These are phyloP conservation scores for Thymelicus lineola DNA, from an alignment of 2,888 invertebrate species.

Conservation along the genomic window DNA sequence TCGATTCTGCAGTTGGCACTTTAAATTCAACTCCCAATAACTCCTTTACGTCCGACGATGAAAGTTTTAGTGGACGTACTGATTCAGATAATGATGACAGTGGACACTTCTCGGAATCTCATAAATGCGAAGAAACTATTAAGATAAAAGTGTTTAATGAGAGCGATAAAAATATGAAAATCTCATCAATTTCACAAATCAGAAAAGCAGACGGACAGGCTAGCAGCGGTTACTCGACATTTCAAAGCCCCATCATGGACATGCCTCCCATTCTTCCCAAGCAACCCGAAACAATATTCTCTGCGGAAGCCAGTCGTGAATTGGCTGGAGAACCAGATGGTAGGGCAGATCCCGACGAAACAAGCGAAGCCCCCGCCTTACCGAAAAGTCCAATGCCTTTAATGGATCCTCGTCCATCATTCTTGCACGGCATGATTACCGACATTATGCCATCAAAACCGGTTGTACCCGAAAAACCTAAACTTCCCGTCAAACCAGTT, in stretches of 20 bases:
- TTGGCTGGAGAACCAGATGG: constrained; percentile 94
- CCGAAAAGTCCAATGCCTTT: constrained; percentile 89
- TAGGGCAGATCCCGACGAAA: constrained; percentile 92
- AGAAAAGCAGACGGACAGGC: constrained; percentile 78
- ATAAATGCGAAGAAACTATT: constrained; percentile 80
- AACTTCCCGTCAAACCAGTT: constrained; percentile 84
- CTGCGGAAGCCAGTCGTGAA: constrained; percentile 89
- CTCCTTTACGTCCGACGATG: constrained; percentile 80
- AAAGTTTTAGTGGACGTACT: constrained; percentile 81
- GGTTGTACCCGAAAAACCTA: constrained; percentile 90
- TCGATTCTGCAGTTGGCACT: constrained; percentile 84
- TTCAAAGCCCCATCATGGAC: constrained; percentile 79
- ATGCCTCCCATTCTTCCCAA: constrained; percentile 79
- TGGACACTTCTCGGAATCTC: constrained; percentile 78
- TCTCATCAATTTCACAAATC: constrained; percentile 73
- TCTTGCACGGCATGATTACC: constrained; percentile 88
- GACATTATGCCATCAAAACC: constrained; percentile 83
- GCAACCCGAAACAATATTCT: constrained; percentile 72
- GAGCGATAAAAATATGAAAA: constrained; percentile 73
- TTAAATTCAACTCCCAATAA: constrained; percentile 84
- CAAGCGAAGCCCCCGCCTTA: constrained; percentile 88
- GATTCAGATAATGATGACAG: constrained; percentile 86
- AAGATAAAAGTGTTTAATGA: constrained; percentile 81
- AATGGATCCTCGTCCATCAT: constrained; percentile 87
- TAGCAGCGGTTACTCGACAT: constrained; percentile 76